Base-by-base conservation (phyloP, 2,888 invertebrate genomes). In the Quadriops clusia region DNA sequence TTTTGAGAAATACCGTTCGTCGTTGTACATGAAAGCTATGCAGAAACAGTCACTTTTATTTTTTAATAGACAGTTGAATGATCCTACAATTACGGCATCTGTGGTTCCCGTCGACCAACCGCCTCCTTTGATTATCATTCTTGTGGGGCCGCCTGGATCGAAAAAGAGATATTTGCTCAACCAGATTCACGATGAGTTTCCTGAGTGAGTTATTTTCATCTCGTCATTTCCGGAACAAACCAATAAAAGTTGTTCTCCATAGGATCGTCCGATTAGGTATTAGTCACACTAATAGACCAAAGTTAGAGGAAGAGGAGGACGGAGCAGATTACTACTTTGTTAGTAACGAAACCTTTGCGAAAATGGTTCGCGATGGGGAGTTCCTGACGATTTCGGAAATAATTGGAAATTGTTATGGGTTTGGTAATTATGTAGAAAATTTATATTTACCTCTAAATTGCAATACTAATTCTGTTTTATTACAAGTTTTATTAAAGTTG, bases 91-190 rank as follows among this genome's bases (percentile, higher is more conserved):
- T 27, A 54, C 52, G 27, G 34, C 42, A 7, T 50, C 58, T 28
- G 44, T 58, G 8, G 36, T 48, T 10, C 59, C 63, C 3, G 55
- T 51, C 23, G 58, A 59, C 33, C 42, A 54, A 34, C 37, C 48
- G 2, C 49, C 51, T 4, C 54, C 55, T n/a, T 55, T 58, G 2
- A 45, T 64, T 12, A 47, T 65, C 3, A 45, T 61, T 17, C 43
- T 65, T 8, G 59, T 60, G 10, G 64, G 65, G 9, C 60, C 63
- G 5, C 53, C 52, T 3, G 60, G 55, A 3, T 48, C 55, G 2
- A 49, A 45, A 30, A 61, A 62, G 41, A 40, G 45, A 12, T 17
- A 18, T 18, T 18, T 18, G n/a, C n/a, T n/a, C n/a, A n/a, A n/a
- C n/a, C n/a, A 45, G 5, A 41, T 58, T 22, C 52, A 47, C 22